Evolutionary conservation across 2,113 vertebrate species (phyloP), one percentile per base, ranked within the genome.

Genomic region (Brachyhypopomus gauderio): DNA sequence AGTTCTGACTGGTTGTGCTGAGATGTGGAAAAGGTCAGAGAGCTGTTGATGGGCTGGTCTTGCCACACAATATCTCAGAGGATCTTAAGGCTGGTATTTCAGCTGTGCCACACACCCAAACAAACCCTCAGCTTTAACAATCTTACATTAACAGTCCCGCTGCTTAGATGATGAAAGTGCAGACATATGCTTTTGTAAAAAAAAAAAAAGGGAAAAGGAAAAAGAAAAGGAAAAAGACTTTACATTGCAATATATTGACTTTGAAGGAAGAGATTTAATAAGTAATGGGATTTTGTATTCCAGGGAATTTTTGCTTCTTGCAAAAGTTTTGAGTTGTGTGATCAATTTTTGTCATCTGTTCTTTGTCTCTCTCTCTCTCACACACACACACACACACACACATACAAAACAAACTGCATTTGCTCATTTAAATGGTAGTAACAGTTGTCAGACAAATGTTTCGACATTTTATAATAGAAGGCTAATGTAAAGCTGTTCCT

Each of bases 11-110:
- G 88, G 86, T 87, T 86, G 89, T 89, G 87, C 90, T 71, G 77
- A 86, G 88, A 90, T 86, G 83, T 86, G 83, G 89, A 87, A 91
- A 94, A 94, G 92, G 92, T 93, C 91, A 93, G 83, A 72, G 87
- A 89, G 89, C 82, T 84, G 87, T 80, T 85, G 82, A 85, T 75
- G 82, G 70, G 81, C 75, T 84, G 30, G 41, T 72, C 81, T 78
- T 30, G 66, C 59, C 77, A 83, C 79, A 79, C 69, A 77, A 62
- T 74, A 63, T 83, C 82, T 82, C 78, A 85, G 55, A 66, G 69
- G 41, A 82, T 81, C 83, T 74, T 87, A 59, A 25, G 34, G 59
- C 80, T 77, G 80, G 78, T 82, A 72, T 80, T 82, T 85, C 77
- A 83, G 70, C 36, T 4, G 17, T 66, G 63, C 62, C 84, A 70